Evolutionary conservation across 2,113 vertebrate genomes (phyloP).

Genomic region (Thunnus thynnus): DNA sequence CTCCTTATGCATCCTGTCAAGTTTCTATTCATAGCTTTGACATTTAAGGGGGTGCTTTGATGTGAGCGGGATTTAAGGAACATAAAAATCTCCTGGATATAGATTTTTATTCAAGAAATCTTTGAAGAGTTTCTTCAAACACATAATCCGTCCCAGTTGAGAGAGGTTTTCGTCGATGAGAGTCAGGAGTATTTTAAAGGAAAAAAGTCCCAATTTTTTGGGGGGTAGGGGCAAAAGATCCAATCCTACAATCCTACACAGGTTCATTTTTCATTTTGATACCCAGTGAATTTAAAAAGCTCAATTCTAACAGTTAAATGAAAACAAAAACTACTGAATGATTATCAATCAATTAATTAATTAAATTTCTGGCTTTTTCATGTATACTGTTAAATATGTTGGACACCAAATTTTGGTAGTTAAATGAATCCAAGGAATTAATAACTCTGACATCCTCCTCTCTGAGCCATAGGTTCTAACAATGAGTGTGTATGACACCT

Average conservation of each 20-base stretch:
- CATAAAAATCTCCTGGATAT: constrained; percentile 20
- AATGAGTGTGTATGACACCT: constrained; percentile 70
- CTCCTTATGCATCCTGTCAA: constrained; percentile 30
- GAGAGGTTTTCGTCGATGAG: neutral
- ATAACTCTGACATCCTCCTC: constrained; percentile 62
- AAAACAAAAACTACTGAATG: neutral
- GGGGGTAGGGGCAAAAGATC: no score
- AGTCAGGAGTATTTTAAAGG: neutral
- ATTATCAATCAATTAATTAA: neutral
- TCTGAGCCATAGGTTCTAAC: constrained; percentile 44
- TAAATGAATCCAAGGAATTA: constrained; percentile 61
- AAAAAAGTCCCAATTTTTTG: neutral
- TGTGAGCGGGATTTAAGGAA: constrained; percentile 22
- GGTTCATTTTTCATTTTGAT: no score
- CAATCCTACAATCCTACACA: no score
- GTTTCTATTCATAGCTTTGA: constrained; percentile 46
- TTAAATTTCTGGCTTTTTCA: constrained; percentile 21
- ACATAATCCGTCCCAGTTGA: neutral
- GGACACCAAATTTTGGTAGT: neutral
- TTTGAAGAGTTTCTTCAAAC: neutral
- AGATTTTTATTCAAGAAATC: constrained; percentile 3
- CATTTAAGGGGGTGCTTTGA: constrained; percentile 29
- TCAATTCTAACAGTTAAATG: neutral
- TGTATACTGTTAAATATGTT: constrained; percentile 17
- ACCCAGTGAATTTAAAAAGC: neutral